phyloP scores from a whole-genome alignment of 2,888 invertebrate genomes.

The Drosophila niveifrons region DNA sequence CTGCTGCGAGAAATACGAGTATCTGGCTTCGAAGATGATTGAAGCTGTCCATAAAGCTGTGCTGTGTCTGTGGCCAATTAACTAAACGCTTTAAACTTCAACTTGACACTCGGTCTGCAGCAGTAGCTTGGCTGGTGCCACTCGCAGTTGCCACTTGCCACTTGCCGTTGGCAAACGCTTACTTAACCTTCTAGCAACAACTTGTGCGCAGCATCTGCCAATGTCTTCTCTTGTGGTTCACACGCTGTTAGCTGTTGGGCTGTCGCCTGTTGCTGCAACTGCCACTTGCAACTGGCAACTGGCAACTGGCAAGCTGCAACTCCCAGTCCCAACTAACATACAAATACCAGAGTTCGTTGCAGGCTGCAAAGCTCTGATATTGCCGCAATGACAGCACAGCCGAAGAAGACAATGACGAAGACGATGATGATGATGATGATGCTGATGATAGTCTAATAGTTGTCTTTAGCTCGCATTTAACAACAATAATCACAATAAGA shows the following conservation, averaged over 20 bases:
- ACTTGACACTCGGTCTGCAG: constrained; percentile 73
- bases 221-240: constrained; percentile 2
- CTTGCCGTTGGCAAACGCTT: constrained; percentile 29
- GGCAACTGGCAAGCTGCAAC: constrained; percentile 30
- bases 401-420: background rate
- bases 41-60: constrained; percentile 39
- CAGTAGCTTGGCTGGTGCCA: constrained; percentile 29
- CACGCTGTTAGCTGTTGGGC: background rate
- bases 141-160: constrained; percentile 32
- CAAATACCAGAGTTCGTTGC: constrained; percentile 75
- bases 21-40: constrained; percentile 20
- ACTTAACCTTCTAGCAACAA: constrained; percentile 65
- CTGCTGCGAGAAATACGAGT: background rate
- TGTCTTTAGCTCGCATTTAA: constrained; percentile 40
- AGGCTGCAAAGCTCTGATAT: constrained; percentile 15
- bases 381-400: constrained; percentile 8
- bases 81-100: constrained; percentile 74
- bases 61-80: constrained; percentile 49
- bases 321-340: constrained; percentile 43
- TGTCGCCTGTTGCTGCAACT: constrained; percentile 18
- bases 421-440: constrained; percentile 1
- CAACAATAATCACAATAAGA: constrained; percentile 17
- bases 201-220: constrained; percentile 23
- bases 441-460: constrained; percentile 42
- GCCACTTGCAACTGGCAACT: constrained; percentile 10